Evolutionary conservation across 2,113 vertebrate genomes (phyloP).

Genomic region (Pteropus alecto): DNA sequence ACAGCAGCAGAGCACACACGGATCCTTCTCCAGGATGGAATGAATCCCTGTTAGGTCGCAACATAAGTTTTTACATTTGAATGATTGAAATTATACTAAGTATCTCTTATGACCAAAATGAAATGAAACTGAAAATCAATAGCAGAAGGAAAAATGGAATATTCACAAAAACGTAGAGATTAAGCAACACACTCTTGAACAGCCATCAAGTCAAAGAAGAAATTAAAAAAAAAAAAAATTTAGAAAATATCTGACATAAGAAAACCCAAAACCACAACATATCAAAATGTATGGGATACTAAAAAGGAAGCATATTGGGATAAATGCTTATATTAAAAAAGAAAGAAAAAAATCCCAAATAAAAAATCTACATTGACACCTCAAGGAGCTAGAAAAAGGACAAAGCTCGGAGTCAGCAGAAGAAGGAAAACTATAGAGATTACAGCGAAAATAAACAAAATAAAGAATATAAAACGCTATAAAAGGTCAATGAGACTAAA

Average conservation of each 20-base stretch:
- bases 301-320: neutral
- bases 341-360: neutral
- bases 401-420: neutral
- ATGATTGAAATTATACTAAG: neutral
- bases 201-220: neutral
- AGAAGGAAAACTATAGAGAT: neutral
- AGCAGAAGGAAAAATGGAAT: neutral
- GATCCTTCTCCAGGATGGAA: neutral
- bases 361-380: neutral
- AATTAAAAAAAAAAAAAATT: neutral
- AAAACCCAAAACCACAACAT: neutral
- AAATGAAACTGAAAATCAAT: neutral
- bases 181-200: neutral
- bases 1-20: neutral
- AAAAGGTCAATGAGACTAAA: neutral
- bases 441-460: neutral
- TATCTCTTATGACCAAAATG: neutral
- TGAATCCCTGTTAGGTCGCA: too few relatives aligned
- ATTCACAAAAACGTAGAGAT: neutral
- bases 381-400: neutral
- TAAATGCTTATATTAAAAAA: neutral
- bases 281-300: neutral
- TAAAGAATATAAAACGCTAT: neutral
- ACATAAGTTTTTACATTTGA: neutral
- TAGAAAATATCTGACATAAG: neutral